phyloP scores from a whole-genome alignment of 2,113 vertebrate species.

The Anhinga anhinga region DNA sequence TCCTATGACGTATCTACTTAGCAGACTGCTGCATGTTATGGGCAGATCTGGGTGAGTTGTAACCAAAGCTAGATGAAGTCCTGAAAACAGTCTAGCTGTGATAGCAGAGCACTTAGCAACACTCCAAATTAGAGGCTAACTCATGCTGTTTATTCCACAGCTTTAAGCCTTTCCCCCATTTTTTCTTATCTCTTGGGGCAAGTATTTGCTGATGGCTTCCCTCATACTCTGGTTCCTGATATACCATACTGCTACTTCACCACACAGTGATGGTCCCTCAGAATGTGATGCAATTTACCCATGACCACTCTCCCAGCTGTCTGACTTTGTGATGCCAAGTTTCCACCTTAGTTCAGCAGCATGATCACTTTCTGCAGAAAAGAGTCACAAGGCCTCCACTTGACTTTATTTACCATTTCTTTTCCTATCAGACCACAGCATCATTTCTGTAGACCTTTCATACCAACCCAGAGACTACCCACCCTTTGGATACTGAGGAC shows the following conservation, averaged over 20 bases:
- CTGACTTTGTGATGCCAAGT: neutral
- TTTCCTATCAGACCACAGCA: neutral
- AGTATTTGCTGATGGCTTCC: neutral
- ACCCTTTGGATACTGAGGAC: neutral
- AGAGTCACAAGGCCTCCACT: neutral
- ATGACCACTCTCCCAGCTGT: neutral
- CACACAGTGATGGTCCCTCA: neutral
- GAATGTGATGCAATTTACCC: neutral
- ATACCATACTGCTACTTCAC: neutral
- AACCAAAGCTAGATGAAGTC: neutral
- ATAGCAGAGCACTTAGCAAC: neutral
- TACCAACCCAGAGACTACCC: neutral
- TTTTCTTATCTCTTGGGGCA: neutral
- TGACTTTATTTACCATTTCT: neutral
- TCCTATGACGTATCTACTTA: neutral
- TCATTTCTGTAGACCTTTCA: neutral
- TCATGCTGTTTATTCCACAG: neutral
- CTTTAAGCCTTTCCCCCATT: neutral
- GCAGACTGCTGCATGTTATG: neutral
- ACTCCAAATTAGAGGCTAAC: neutral
- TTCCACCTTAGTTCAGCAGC: neutral
- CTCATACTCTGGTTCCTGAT: neutral
- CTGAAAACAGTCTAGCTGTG: neutral
- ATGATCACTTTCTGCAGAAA: neutral
- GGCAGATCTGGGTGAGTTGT: neutral